These are phyloP conservation scores for Anoplius nigerrimus DNA, from an alignment of 2,888 invertebrate genomes.

Conservation along the genomic window DNA sequence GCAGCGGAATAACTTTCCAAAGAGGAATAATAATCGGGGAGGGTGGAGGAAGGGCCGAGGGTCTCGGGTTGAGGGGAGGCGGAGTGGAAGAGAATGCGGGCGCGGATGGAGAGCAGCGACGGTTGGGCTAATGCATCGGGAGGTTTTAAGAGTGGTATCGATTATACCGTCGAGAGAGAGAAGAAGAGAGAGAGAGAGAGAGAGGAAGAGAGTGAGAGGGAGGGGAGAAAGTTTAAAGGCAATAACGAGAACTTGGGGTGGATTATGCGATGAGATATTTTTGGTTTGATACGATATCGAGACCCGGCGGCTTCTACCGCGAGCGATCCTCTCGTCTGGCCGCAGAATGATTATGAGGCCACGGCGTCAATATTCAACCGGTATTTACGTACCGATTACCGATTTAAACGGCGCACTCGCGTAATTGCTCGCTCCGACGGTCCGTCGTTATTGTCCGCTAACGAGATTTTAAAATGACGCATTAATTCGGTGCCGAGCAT, in stretches of 20 bases:
- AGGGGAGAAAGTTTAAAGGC: constrained; percentile 15
- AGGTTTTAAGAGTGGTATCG: not conserved
- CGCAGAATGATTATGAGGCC: too few species aligned
- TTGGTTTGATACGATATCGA: not conserved
- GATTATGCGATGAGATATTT: constrained; percentile 4
- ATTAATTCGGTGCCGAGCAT: too few species aligned
- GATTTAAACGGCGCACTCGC: too few species aligned
- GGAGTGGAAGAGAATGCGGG: constrained; percentile 31
- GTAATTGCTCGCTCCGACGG: too few species aligned
- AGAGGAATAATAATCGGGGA: constrained; percentile 48
- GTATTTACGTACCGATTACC: too few species aligned
- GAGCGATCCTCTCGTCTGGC: too few species aligned
- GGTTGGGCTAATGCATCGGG: constrained; percentile 29
- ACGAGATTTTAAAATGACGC: too few species aligned
- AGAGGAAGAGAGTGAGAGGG: not conserved
- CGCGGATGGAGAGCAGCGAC: constrained; percentile 34
- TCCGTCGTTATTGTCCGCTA: too few species aligned
- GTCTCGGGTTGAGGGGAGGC: not conserved
- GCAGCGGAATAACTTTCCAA: constrained; percentile 44
- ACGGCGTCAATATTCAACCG: too few species aligned
- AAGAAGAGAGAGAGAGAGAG: constrained; percentile 5
- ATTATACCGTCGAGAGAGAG: constrained; percentile 3
- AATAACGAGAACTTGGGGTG: not conserved
- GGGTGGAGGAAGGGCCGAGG: not conserved
- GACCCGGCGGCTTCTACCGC: too few species aligned